These are phyloP conservation scores for Bovichtus variegatus DNA, from an alignment of 2,797 vertebrate species.

Conservation along the genomic window DNA sequence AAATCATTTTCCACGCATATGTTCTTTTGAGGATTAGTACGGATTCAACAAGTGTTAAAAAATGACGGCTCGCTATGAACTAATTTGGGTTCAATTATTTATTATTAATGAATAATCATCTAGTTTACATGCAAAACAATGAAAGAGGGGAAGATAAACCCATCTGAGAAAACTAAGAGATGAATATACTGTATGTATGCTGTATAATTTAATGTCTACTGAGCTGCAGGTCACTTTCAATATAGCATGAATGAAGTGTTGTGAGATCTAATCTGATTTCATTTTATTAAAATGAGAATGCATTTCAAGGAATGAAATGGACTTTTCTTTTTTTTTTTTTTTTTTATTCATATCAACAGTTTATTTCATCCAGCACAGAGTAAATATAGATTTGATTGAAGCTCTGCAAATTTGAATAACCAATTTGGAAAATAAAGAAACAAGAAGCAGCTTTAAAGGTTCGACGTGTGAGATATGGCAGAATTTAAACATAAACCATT, in stretches of 20 bases:
- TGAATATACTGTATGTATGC: slow-evolving; percentile 42
- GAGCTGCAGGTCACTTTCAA: slow-evolving; percentile 81
- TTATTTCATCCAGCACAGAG: slow-evolving; percentile 64
- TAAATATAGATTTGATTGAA: slow-evolving; percentile 35
- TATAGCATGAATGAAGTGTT: slow-evolving; percentile 80
- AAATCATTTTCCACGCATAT: background rate
- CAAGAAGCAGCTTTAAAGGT: slow-evolving; percentile 4
- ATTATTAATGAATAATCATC: slow-evolving; percentile 53
- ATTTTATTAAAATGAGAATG: slow-evolving; percentile 80
- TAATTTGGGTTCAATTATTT: slow-evolving; percentile 31
- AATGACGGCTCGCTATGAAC: slow-evolving; percentile 33
- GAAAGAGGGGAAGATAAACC: slow-evolving; percentile 29
- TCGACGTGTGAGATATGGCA: too few relatives aligned
- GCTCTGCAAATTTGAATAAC: slow-evolving; percentile 18
- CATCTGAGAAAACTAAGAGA: slow-evolving; percentile 30
- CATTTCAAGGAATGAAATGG: slow-evolving; percentile 71
- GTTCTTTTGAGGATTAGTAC: slow-evolving; percentile 1
- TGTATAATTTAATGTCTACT: slow-evolving; percentile 73
- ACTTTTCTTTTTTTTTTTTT: too few relatives aligned
- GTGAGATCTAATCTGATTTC: slow-evolving; percentile 77
- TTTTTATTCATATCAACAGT: slow-evolving; percentile 67
- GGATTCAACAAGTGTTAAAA: slow-evolving; percentile 20
- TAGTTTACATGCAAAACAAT: slow-evolving; percentile 40
- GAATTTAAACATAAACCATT: too few relatives aligned
- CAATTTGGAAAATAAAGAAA: slow-evolving; percentile 9